A percentile compares a stretch with the other conserved stretches of the same genome.
Evolutionary conservation across 2,113 vertebrate genomes (phyloP).

Genomic region (Acanthisitta chloris): DNA sequence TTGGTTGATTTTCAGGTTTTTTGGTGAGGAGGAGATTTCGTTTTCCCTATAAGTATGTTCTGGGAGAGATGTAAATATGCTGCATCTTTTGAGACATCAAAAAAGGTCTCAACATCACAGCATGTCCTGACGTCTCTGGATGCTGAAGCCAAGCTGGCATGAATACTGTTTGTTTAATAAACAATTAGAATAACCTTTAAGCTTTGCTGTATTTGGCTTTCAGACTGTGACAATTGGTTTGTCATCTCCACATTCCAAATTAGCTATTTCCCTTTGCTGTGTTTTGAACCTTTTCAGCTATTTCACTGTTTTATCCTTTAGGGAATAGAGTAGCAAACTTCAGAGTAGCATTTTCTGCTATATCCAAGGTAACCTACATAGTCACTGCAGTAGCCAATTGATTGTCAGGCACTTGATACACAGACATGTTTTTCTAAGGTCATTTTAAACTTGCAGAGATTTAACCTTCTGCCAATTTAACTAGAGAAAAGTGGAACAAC

Average conservation of each 20-base stretch:
- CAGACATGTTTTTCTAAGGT: not conserved
- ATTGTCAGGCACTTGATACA: slow-evolving; percentile 11
- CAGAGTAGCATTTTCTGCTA: not conserved
- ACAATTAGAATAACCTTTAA: not conserved
- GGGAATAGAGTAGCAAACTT: not conserved
- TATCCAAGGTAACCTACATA: not conserved
- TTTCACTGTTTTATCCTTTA: not conserved
- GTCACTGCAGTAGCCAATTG: not conserved
- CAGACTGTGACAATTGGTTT: not conserved
- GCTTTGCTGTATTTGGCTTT: not conserved
- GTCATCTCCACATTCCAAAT: not conserved
- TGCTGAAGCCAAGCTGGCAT: not conserved
- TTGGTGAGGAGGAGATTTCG: not conserved
- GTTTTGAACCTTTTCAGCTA: not conserved
- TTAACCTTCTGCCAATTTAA: slow-evolving; percentile 29
- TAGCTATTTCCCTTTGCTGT: not conserved
- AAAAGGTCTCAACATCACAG: not conserved
- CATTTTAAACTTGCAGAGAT: slow-evolving; percentile 12
- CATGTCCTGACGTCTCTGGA: not conserved
- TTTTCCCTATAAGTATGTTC: not conserved
- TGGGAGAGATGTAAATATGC: not conserved
- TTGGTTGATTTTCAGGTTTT: not conserved
- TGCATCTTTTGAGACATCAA: not conserved
- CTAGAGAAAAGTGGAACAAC: not conserved
- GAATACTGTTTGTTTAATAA: not conserved